Percentiles rank a stretch among this genome's conserved stretches.
Conservation (phyloP, 2,113 vertebrate species). For the Oriolus oriolus region DNA sequence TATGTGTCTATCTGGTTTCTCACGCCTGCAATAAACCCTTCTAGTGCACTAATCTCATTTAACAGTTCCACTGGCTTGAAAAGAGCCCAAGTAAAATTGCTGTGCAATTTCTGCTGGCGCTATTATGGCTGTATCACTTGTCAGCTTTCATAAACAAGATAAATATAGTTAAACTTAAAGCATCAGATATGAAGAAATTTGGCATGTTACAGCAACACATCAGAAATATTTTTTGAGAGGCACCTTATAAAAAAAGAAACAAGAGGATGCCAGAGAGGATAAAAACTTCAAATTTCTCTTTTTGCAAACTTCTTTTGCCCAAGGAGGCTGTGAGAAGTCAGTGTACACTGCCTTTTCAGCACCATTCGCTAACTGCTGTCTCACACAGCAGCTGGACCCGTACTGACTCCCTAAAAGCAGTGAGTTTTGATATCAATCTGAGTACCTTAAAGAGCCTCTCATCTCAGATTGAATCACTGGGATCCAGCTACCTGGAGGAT, state of each 20-base stretch:
- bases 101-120: conserved; percentile 51
- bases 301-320: neutral
- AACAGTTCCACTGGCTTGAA: conserved; percentile 55
- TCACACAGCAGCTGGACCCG: neutral
- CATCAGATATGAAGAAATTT: conserved; percentile 44
- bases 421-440: neutral
- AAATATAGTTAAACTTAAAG: conserved; percentile 48
- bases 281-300: neutral
- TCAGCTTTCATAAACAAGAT: conserved; percentile 47
- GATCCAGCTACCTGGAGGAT: neutral
- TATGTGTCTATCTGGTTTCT: conserved; percentile 59
- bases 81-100: conserved; percentile 37
- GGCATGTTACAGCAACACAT: neutral
- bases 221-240: conserved; percentile 19
- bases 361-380: neutral
- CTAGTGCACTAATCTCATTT: conserved; percentile 60
- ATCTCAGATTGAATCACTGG: neutral
- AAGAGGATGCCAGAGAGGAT: neutral
- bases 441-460: neutral
- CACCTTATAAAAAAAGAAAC: neutral
- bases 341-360: neutral
- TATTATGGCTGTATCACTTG: conserved; percentile 40
- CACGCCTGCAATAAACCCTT: conserved; percentile 28
- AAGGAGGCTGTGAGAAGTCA: neutral
- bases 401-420: neutral